Evolutionary conservation across 2,888 invertebrate species (phyloP).

Genomic region (Chalcis sispes): DNA sequence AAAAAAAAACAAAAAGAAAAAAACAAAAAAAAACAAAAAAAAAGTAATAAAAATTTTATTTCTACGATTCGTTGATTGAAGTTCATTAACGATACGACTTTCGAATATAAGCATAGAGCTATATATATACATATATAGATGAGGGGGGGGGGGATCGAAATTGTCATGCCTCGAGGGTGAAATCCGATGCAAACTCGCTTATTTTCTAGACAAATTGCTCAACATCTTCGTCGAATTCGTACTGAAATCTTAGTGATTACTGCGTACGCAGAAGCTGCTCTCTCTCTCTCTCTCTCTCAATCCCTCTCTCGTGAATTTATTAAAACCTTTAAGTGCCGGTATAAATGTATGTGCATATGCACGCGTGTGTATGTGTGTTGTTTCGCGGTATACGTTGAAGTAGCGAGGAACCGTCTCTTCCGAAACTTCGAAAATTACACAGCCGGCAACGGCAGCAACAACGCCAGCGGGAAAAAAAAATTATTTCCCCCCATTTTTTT

Average conservation of each 20-base stretch:
- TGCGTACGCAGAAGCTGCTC: constrained; percentile 68
- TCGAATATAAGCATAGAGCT: constrained; percentile 5
- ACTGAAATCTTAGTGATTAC: constrained; percentile 72
- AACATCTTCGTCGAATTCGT: constrained; percentile 73
- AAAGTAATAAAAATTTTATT: background rate
- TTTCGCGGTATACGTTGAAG: constrained; percentile 60
- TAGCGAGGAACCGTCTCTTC: constrained; percentile 38
- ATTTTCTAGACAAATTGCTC: constrained; percentile 73
- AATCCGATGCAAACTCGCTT: constrained; percentile 60
- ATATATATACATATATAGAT: background rate
- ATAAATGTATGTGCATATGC: too few relatives aligned
- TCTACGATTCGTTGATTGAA: constrained; percentile 33
- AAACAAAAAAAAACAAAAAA: too few relatives aligned
- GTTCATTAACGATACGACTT: constrained; percentile 30
- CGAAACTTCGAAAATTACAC: constrained; percentile 61
- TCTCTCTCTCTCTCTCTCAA: too few relatives aligned
- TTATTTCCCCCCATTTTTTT: too few relatives aligned
- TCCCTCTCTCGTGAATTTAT: too few relatives aligned
- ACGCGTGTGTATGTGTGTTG: too few relatives aligned
- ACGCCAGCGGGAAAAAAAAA: too few relatives aligned
- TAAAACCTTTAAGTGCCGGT: constrained; percentile 53
- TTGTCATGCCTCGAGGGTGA: constrained; percentile 50
- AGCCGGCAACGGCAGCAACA: too few relatives aligned
- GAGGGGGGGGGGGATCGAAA: constrained; percentile 1
- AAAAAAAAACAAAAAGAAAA: background rate